These are phyloP conservation scores for Anagyrus pseudococci DNA, from an alignment of 2,888 invertebrate species.

Conservation along the genomic window DNA sequence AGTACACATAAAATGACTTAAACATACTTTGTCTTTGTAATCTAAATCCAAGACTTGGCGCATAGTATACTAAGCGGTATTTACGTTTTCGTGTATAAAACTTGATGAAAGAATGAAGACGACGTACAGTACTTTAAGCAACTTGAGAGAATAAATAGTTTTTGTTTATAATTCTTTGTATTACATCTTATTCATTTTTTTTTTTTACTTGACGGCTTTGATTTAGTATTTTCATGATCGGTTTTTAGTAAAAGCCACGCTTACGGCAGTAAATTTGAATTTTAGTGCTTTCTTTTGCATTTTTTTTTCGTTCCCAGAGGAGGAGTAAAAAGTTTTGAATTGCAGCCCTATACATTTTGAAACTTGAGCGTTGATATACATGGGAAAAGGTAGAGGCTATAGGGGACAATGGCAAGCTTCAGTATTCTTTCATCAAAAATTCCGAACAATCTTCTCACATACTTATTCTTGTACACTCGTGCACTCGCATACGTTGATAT, in stretches of 20 bases:
- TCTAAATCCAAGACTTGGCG: conserved; percentile 36
- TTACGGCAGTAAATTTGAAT: too few relatives aligned
- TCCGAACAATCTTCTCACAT: conserved; percentile 14
- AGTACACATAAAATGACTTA: conserved; percentile 55
- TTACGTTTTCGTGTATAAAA: conserved; percentile 30
- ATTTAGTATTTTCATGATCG: too few relatives aligned
- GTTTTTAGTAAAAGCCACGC: too few relatives aligned
- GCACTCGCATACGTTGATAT: conserved; percentile 19
- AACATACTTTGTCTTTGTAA: conserved; percentile 42
- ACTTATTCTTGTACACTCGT: conserved; percentile 21
- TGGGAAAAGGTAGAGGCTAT: background rate
- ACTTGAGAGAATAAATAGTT: conserved; percentile 34
- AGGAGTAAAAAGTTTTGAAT: conserved; percentile 3
- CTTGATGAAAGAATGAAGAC: conserved; percentile 33
- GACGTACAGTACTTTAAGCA: conserved; percentile 37
- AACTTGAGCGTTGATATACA: conserved; percentile 27
- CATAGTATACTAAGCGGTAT: conserved; percentile 33
- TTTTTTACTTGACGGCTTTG: too few relatives aligned
- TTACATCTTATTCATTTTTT: too few relatives aligned
- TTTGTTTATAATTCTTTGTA: conserved; percentile 22
- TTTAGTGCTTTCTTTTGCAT: too few relatives aligned
- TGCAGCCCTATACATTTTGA: conserved; percentile 4
- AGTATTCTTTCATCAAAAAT: conserved; percentile 19
- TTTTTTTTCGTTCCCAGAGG: too few relatives aligned
- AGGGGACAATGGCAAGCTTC: conserved; percentile 23